Base-by-base conservation (phyloP, 2,888 invertebrate species). In the Tuta absoluta region DNA sequence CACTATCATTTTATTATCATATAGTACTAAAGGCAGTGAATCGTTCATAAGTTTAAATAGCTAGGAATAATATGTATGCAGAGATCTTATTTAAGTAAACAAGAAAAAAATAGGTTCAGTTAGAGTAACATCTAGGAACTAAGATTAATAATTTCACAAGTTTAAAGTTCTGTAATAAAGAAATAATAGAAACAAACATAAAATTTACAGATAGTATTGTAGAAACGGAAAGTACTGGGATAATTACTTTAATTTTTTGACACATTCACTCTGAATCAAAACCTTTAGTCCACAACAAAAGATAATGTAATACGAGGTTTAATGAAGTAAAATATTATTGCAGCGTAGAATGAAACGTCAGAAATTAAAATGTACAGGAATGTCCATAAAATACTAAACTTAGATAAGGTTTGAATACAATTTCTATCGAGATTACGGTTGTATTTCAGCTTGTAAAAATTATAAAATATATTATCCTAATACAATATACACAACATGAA, bases 21-120 rank as follows among this genome's bases (percentile, higher is more conserved):
- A 33, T 4, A 33, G 14, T 58, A 58, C 37, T 58, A 37, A 59
- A 63, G 63, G 59, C 63, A 63, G 63, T 63, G 56, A 56, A 33
- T 33, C 28, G 33, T 56, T 53, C n/a, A 33, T 33, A 33, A 33
- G 17, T 17, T 24, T 56, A n/a, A 33, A 17, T n/a, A 28, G 10
- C 4, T 23, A 14, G 23, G 23, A 14, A 12, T 49, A 53, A 5
- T 19, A 23, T 12, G 23, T 23, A 24, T 53, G 21, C 23, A 11
- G 24, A 53, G 21, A 51, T 51, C 24, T 23, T 23, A 23, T 24
- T 53, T 2, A 23, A 8, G 8, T 23, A 51, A 21, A 33, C 5
- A 33, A 33, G 8, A 5, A 38, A 14, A 41, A 41, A 41, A 41
- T 41, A 41, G 41, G 14, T 14, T 14, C 14, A 38, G 38, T 38